These are phyloP conservation scores for Enteromius afrohamiltoni DNA, from an alignment of 2,797 vertebrate species.

Conservation along the genomic window DNA sequence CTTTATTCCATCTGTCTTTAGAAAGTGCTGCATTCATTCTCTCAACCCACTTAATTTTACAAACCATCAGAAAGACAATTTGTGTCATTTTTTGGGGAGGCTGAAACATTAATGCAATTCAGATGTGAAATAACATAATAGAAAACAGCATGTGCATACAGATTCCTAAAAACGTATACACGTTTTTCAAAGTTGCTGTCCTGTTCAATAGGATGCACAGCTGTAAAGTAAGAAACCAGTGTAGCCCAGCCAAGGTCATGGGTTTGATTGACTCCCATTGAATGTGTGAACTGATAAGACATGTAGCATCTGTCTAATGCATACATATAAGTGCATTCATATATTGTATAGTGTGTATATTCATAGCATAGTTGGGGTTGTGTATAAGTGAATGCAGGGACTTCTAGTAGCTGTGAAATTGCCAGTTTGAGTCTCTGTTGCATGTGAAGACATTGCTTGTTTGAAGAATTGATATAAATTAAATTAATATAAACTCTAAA, in stretches of 20 bases:
- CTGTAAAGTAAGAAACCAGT: background rate
- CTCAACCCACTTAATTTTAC: conserved; percentile 1
- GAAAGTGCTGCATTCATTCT: conserved; percentile 1
- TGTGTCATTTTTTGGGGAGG: conserved; percentile 25
- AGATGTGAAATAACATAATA: conserved; percentile 34
- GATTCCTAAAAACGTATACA: conserved; percentile 7
- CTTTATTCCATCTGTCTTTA: background rate
- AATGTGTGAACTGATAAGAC: background rate
- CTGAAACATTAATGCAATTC: conserved; percentile 16
- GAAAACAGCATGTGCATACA: conserved; percentile 27
- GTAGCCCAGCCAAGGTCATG: background rate
- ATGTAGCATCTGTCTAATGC: background rate
- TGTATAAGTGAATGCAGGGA: background rate
- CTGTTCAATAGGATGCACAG: conserved; percentile 6
- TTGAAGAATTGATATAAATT: too few species aligned
- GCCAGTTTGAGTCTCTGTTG: background rate
- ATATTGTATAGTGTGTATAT: background rate
- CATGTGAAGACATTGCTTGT: background rate
- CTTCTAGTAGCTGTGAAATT: background rate
- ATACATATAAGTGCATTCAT: background rate
- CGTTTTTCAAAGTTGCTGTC: background rate
- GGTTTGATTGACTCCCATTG: background rate
- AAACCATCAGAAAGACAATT: conserved; percentile 8
- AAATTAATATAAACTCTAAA: too few species aligned
- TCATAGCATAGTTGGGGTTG: background rate